Evolutionary conservation across 2,797 vertebrate genomes (phyloP).

Genomic region (Chrysocyon brachyurus): DNA sequence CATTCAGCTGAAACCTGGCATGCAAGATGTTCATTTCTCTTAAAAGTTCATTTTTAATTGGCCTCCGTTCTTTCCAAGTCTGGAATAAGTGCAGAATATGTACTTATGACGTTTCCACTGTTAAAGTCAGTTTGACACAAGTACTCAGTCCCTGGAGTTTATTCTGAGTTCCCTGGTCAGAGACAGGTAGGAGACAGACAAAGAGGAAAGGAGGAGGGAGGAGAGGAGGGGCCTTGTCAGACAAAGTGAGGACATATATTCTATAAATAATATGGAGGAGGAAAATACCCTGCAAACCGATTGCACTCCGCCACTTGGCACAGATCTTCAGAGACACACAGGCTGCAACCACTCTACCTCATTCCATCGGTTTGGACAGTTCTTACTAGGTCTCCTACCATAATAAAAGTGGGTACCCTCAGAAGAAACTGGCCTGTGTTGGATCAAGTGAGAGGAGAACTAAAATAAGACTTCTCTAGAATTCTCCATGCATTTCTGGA

Average conservation of each 20-base stretch:
- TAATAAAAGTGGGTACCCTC: not conserved
- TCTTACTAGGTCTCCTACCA: not conserved
- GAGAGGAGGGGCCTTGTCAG: not conserved
- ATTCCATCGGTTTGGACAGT: not conserved
- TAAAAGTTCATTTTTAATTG: conserved; percentile 86
- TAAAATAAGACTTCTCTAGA: not conserved
- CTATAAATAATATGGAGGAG: not conserved
- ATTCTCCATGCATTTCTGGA: not conserved
- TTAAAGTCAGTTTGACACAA: conserved; percentile 59
- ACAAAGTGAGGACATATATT: not conserved
- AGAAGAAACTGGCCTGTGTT: not conserved
- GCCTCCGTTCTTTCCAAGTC: conserved; percentile 72
- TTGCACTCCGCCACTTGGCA: not conserved
- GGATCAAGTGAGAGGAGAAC: not conserved
- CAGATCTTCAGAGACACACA: not conserved
- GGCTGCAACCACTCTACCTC: no score
- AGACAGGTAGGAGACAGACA: not conserved
- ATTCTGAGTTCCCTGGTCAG: conserved; percentile 46
- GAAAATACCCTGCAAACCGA: not conserved
- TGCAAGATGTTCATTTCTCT: conserved; percentile 85
- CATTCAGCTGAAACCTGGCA: conserved; percentile 84
- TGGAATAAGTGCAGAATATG: conserved; percentile 61
- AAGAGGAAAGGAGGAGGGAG: not conserved
- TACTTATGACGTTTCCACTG: conserved; percentile 59
- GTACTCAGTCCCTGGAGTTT: conserved; percentile 40